phyloP scores from a whole-genome alignment of 1,140 invertebrate species.

The Sinella curviseta region DNA sequence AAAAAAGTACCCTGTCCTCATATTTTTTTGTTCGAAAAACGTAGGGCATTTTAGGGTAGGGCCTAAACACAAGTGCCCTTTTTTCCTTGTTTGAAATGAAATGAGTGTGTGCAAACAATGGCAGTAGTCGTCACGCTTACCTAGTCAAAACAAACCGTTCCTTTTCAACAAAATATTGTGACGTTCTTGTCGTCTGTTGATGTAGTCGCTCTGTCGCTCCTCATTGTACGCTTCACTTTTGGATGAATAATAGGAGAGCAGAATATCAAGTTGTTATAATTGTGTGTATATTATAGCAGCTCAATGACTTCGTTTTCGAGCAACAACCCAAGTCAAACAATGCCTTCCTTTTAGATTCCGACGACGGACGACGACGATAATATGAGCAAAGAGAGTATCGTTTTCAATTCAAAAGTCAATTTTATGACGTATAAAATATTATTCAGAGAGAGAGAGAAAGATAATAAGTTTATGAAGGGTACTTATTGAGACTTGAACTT shows the following conservation, averaged over 20 bases:
- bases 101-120: too few species aligned
- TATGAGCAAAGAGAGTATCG: neutral
- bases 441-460: neutral
- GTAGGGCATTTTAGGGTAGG: neutral
- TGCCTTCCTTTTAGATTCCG: too few species aligned
- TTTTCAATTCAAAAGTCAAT: neutral
- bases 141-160: conserved; percentile 41
- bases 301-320: too few species aligned
- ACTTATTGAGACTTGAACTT: too few species aligned
- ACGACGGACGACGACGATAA: too few species aligned
- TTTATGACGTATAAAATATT: neutral
- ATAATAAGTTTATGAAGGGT: neutral
- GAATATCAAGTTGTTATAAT: too few species aligned
- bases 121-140: conserved; percentile 42
- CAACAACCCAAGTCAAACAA: too few species aligned
- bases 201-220: conserved; percentile 9
- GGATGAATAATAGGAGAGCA: neutral
- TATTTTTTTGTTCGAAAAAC: neutral
- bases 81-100: too few species aligned
- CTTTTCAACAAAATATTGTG: neutral
- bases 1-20: too few species aligned
- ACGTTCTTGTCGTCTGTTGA: neutral
- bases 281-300: too few species aligned
- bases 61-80: neutral
- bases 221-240: neutral